These are phyloP conservation scores for Emydocephalus ijimae DNA, from an alignment of 2,113 vertebrate genomes.

Conservation along the genomic window DNA sequence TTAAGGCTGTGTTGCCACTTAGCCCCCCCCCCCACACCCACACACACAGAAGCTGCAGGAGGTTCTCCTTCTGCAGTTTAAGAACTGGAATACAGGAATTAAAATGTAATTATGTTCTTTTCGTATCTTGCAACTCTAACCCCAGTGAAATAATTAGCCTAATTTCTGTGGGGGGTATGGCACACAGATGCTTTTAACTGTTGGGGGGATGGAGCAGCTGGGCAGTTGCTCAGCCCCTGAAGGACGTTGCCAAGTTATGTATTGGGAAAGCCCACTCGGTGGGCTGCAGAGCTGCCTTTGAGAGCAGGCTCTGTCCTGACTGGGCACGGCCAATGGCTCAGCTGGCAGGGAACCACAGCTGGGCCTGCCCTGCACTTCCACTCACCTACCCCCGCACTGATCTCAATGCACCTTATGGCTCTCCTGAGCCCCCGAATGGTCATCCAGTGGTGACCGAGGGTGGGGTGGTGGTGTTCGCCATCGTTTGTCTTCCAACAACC, in stretches of 20 bases:
- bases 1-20: neutral
- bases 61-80: neutral
- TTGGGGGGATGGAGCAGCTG: neutral
- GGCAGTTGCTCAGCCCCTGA: neutral
- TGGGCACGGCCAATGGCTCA: neutral
- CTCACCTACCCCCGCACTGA: neutral
- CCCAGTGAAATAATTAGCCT: neutral
- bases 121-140: neutral
- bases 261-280: neutral
- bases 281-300: neutral
- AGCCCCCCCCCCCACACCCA: neutral
- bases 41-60: neutral
- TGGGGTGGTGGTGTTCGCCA: rapidly evolving
- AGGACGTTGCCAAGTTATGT: neutral
- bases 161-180: neutral
- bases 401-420: neutral
- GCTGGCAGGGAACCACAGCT: neutral
- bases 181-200: neutral
- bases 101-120: neutral
- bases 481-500: constrained; percentile 38
- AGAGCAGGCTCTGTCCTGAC: neutral
- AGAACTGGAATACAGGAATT: neutral
- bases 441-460: rapidly evolving
- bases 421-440: rapidly evolving
- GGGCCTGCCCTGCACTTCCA: neutral